Evolutionary conservation across 92 coral and sea anemone species (phyloP), one percentile per base, ranked within the genome.

Genomic region (Porites rus): DNA sequence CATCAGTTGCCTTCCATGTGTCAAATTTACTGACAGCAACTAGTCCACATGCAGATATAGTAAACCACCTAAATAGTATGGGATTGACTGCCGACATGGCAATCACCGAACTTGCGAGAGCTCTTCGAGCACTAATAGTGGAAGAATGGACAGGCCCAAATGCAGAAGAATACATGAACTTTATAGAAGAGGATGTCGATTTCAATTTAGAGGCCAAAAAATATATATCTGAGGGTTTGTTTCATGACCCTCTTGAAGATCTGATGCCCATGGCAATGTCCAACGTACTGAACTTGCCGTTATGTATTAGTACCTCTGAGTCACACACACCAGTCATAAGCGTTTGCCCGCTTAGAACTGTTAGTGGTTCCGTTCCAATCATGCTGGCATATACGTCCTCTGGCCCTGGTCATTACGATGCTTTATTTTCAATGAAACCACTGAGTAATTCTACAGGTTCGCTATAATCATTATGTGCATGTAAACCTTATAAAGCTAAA

Each of bases 201-300:
- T 76, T 65, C 77, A 65, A 20, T 25, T 24, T 53, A 11, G 90
- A 86, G 59, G 78, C 28, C 22, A 54, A 3, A 51, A 78, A 86
- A 14, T 86, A 66, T 59, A 51, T 54, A 69, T 51, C 68, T 13
- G 16, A 65, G n/a, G 84, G 84, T 21, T 86, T 78, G 22, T 69
- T 66, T 56, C 76, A 74, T 22, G 86, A 86, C 21, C 85, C 90
- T 51, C 90, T 86, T 52, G 85, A 78, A 12, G 90, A 86, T 74
- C 86, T 86, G 21, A 86, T 77, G 86, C 90, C 76, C n/a, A 86
- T 86, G n/a, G 86, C 86, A 8, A 85, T 85, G 74, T 64, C 89
- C 6, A 85, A 85, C 21, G 52, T 85, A 53, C 64, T 76, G n/a
- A 17, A 59, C 22, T 51, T 85, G 71, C 88, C 84, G 19, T 68